Conservation (phyloP, 2,888 invertebrate species). For the Entomobrya multifasciata region DNA sequence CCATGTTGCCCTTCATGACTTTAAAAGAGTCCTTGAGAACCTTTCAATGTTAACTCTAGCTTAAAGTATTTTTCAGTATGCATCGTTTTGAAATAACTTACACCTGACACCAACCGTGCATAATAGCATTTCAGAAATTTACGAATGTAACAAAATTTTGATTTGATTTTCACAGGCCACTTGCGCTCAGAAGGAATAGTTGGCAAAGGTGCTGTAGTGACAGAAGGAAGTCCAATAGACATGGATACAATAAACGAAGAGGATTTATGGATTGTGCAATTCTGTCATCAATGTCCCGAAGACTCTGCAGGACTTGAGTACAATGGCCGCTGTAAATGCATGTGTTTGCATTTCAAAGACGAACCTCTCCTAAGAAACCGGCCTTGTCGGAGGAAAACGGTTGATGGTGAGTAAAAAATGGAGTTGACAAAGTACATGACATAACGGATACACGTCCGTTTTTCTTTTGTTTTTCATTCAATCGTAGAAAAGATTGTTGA, state of each 20-base stretch:
- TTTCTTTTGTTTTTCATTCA: too few relatives aligned
- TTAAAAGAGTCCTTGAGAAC: too few relatives aligned
- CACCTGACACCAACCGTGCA: too few relatives aligned
- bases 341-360: slow-evolving; percentile 59
- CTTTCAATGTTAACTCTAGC: too few relatives aligned
- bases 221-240: neutral
- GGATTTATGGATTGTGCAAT: slow-evolving; percentile 4
- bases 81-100: neutral
- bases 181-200: slow-evolving; percentile 11
- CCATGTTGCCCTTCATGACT: too few relatives aligned
- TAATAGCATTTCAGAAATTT: too few relatives aligned
- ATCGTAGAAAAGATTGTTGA: too few relatives aligned
- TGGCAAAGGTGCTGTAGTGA: neutral
- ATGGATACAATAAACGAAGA: slow-evolving; percentile 2
- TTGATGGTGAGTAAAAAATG: slow-evolving; percentile 53
- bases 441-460: too few relatives aligned
- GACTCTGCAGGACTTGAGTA: slow-evolving; percentile 52
- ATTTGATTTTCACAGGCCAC: slow-evolving; percentile 7
- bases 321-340: slow-evolving; percentile 54
- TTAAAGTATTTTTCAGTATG: too few relatives aligned
- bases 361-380: slow-evolving; percentile 39
- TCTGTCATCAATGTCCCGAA: slow-evolving; percentile 51
- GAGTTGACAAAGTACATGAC: too few relatives aligned
- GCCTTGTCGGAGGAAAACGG: slow-evolving; percentile 59
- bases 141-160: too few relatives aligned